These are phyloP conservation scores for Myiopsitta monachus DNA, from an alignment of 2,113 vertebrate genomes.

Conservation along the genomic window DNA sequence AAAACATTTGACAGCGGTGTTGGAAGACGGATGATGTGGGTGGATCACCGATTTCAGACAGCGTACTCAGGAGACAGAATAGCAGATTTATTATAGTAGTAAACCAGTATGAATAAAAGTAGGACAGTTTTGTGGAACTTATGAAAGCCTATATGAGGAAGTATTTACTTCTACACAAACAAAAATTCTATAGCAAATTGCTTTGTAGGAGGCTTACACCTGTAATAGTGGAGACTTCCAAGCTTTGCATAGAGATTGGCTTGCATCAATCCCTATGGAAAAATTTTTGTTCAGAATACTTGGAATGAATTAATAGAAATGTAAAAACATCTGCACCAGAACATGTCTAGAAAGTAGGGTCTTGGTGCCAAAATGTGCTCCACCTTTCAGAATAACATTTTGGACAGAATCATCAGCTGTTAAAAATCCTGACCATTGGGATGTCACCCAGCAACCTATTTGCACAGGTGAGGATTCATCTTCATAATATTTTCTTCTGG, in stretches of 20 bases:
- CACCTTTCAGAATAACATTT: background rate
- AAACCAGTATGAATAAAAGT: background rate
- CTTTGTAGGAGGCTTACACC: background rate
- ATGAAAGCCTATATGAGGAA: background rate
- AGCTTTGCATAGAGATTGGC: background rate
- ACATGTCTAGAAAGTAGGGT: background rate
- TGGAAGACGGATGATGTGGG: background rate
- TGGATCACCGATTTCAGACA: background rate
- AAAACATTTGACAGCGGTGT: background rate
- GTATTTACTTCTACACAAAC: background rate
- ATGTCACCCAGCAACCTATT: background rate
- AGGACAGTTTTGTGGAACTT: background rate
- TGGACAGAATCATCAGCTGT: background rate
- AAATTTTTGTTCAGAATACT: background rate
- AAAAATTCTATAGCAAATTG: background rate
- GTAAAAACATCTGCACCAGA: background rate
- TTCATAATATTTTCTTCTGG: background rate
- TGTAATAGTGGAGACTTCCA: background rate
- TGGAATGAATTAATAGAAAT: background rate
- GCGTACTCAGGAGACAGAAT: background rate
- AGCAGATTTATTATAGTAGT: background rate
- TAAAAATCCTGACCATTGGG: background rate
- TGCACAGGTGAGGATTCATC: background rate
- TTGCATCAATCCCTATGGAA: background rate
- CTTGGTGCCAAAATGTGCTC: rapidly evolving